Conservation (phyloP, 2,888 invertebrate genomes). For the Latheticus oryzae region DNA sequence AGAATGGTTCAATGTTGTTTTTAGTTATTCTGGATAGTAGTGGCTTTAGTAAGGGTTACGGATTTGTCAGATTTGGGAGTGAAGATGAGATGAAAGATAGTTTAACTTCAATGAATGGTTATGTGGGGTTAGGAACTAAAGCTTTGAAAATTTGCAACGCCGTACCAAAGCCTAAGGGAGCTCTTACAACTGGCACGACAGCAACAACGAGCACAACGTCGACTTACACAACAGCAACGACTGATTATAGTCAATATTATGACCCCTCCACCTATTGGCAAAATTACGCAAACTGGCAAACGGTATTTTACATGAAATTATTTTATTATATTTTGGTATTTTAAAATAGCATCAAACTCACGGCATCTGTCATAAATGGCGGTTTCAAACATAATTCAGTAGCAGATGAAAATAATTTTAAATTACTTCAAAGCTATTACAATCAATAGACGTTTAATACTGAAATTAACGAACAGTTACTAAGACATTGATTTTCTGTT, state of each 20-base stretch:
- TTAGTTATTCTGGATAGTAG: conserved; percentile 88
- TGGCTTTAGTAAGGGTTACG: conserved; percentile 95
- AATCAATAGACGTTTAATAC: too few relatives aligned
- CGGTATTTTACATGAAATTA: too few relatives aligned
- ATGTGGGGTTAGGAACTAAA: conserved; percentile 87
- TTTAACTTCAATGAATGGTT: conserved; percentile 93
- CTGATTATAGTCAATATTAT: conserved; percentile 82
- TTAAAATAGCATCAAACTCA: too few relatives aligned
- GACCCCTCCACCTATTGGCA: conserved; percentile 90
- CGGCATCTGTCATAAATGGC: too few relatives aligned
- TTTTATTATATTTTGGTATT: too few relatives aligned
- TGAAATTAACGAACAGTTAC: too few relatives aligned
- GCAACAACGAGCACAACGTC: conserved; percentile 54
- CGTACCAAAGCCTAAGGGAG: conserved; percentile 84
- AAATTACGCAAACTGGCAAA: conserved; percentile 83
- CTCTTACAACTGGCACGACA: conserved; percentile 62
- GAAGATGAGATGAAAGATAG: conserved; percentile 95
- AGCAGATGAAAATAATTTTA: too few relatives aligned
- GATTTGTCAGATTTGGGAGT: conserved; percentile 93
- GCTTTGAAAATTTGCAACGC: conserved; percentile 93
- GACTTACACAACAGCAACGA: conserved; percentile 46
- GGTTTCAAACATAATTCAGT: too few relatives aligned
- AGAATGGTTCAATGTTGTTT: conserved; percentile 56
- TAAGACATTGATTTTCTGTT: too few relatives aligned
- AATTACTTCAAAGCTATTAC: too few relatives aligned